Conservation (phyloP, 2,797 vertebrate species). For the Melanotaenia pygmaea region DNA sequence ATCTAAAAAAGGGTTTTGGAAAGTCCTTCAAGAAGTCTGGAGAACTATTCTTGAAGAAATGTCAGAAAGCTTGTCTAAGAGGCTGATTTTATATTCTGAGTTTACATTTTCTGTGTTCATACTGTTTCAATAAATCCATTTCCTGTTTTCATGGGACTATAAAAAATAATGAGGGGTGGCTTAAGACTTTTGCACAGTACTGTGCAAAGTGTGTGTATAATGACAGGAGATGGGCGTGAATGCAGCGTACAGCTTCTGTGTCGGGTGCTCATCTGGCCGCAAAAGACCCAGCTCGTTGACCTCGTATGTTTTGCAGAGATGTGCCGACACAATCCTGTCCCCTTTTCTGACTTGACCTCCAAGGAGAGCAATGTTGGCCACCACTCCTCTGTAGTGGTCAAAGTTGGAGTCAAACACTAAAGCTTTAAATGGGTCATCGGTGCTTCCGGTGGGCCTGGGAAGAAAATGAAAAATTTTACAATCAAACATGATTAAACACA, state of each 20-base stretch:
- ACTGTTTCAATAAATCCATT: background rate
- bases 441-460: conserved; percentile 82
- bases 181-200: too few species aligned
- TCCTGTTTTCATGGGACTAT: background rate
- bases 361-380: conserved; percentile 91
- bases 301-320: conserved; percentile 91
- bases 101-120: background rate
- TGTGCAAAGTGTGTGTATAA: too few species aligned
- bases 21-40: too few species aligned
- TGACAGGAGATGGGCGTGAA: background rate
- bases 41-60: too few species aligned
- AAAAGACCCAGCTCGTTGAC: conserved; percentile 94
- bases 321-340: conserved; percentile 87
- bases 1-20: too few species aligned
- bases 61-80: too few species aligned
- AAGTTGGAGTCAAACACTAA: conserved; percentile 96
- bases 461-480: background rate
- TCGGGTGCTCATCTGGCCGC: conserved; percentile 88
- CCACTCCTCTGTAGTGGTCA: conserved; percentile 93
- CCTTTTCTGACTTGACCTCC: conserved; percentile 90
- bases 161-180: too few species aligned
- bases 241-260: conserved; percentile 86
- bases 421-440: conserved; percentile 87
- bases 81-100: background rate
- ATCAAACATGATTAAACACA: too few species aligned